Evolutionary conservation across 2,888 invertebrate species (phyloP), one percentile per base, ranked within the genome.

Genomic region (Chaetogeoica ovagalla): DNA sequence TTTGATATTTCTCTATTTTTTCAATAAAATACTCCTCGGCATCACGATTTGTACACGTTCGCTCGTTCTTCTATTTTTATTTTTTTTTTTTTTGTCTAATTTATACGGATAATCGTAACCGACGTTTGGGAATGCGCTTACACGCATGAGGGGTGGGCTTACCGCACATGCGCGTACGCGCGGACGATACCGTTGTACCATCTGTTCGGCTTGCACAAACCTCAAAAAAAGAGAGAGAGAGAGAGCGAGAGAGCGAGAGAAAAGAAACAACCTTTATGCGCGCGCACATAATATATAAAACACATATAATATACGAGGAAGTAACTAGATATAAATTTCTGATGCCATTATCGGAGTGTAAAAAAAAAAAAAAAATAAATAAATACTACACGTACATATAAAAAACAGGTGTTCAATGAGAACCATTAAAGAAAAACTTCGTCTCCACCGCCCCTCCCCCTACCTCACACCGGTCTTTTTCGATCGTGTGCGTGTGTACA

Each of bases 291-390:
- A n/a, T n/a, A n/a, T 30, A 30, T 30, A 30, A 4, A 30, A 30
- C 4, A 30, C 4, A 30, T 30, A 30, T 30, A 30, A 9, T 37
- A 60, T 23, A 76, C 77, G 48, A 77, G 77, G 77, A 77, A 77
- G 77, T 77, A 77, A 77, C 77, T 70, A 77, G 77, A 77, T 69
- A 77, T 77, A 77, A 70, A 71, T 79, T 68, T 71, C 70, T 71
- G 63, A 71, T 79, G 37, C 71, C 71, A 79, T 79, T 79, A 79
- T 71, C 63, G n/a, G 60, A 65, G 63, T 79, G 63, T 69, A 70
- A 70, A 79, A 69, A 76, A 76, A 76, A 60, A 63, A 79, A 76
- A 68, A 79, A 69, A 76, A 76, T 69, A 60, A 63, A 79, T 69
- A 68, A 62, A 30, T 70, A 79, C 65, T 71, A 71, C 57, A 63